A percentile compares a stretch with the other conserved stretches of the same genome.
Conservation (phyloP, 2,113 vertebrate species). For the Eulemur macaco region DNA sequence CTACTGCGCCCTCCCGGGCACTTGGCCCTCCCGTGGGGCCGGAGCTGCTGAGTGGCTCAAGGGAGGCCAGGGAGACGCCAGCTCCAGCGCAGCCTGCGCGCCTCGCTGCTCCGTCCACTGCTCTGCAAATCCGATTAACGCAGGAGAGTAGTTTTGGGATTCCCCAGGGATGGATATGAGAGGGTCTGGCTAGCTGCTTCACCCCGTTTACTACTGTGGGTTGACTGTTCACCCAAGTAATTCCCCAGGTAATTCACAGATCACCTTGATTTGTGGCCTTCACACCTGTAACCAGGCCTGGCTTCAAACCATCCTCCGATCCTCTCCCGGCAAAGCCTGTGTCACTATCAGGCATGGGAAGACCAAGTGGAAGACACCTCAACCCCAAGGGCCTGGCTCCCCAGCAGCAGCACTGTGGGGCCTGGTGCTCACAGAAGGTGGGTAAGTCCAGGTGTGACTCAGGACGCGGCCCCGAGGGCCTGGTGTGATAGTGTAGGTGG, state of each 20-base stretch:
- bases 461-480: background rate
- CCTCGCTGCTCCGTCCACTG: background rate
- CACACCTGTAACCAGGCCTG: background rate
- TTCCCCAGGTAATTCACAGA: background rate
- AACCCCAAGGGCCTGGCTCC: background rate
- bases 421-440: background rate
- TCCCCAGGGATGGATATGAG: background rate
- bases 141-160: background rate
- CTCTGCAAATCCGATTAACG: background rate
- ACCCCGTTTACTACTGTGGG: background rate
- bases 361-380: fast-evolving
- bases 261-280: background rate
- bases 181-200: background rate
- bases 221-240: background rate
- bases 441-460: background rate
- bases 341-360: background rate
- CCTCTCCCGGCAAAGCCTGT: background rate
- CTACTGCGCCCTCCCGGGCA: fast-evolving
- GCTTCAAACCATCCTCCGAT: background rate
- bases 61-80: background rate
- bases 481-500: background rate
- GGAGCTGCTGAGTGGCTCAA: background rate
- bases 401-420: background rate
- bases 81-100: background rate
- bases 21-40: background rate